A percentile compares a stretch with the other conserved stretches of the same genome.
These are phyloP conservation scores for Trachymyrmex septentrionalis DNA, from an alignment of 1,140 invertebrate genomes.

Conservation along the genomic window DNA sequence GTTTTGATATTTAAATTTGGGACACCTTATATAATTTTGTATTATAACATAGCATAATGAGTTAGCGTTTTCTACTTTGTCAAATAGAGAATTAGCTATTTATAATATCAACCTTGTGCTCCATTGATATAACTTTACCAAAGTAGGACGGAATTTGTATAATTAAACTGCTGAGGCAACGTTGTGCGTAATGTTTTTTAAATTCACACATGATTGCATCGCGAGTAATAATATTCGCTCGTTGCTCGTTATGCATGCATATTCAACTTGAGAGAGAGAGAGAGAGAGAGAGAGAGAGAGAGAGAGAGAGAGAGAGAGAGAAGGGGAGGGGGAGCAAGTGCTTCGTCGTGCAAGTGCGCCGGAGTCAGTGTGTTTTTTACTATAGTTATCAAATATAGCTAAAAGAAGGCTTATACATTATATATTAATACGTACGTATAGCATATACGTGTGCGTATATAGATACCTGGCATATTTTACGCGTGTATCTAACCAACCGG, in stretches of 20 bases:
- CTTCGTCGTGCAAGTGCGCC: constrained; percentile 4
- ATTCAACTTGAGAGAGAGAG: not conserved
- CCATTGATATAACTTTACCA: not conserved
- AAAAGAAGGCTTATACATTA: not conserved
- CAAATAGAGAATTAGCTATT: not conserved
- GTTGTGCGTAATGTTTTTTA: not conserved
- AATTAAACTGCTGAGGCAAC: not conserved
- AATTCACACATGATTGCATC: constrained; percentile 41
- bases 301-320: not conserved
- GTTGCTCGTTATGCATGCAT: constrained; percentile 14
- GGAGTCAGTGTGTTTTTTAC: constrained; percentile 49
- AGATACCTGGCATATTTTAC: constrained; percentile 1
- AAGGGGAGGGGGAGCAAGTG: no score
- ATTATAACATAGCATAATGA: no score
- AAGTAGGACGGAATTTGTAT: constrained; percentile 20
- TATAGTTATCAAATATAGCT: constrained; percentile 3
- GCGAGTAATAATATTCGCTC: constrained; percentile 22
- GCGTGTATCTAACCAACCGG: not conserved
- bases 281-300: not conserved
- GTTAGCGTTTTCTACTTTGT: no score
- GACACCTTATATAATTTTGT: no score
- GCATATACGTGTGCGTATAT: not conserved
- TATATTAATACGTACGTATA: not conserved
- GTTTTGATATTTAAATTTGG: no score
- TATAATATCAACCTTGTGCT: not conserved